phyloP scores from a whole-genome alignment of 1,140 invertebrate genomes.

The Aphaenogaster ashmeadi region DNA sequence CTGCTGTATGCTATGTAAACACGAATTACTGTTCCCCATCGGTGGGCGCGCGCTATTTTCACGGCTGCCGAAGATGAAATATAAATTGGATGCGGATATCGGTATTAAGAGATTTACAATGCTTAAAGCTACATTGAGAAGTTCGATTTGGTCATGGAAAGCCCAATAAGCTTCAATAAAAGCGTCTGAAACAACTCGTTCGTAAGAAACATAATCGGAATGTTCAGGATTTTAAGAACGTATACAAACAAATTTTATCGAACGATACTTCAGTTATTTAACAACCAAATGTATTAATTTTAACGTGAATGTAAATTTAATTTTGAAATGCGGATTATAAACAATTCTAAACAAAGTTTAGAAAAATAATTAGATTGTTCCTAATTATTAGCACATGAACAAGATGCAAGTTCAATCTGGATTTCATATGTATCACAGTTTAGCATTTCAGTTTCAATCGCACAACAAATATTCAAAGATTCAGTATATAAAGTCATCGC shows the following conservation, averaged over 20 bases:
- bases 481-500: slow-evolving; percentile 16
- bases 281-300: neutral
- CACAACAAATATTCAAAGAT: slow-evolving; percentile 6
- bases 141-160: slow-evolving; percentile 2
- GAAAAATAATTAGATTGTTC: neutral
- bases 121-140: slow-evolving; percentile 52
- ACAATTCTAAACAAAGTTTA: neutral
- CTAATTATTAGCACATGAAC: neutral
- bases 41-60: slow-evolving; percentile 46
- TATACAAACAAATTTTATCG: neutral
- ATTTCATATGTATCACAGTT: neutral
- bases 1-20: slow-evolving; percentile 63
- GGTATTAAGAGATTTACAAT: slow-evolving; percentile 61
- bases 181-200: slow-evolving; percentile 25
- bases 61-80: slow-evolving; percentile 54
- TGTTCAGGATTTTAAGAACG: neutral
- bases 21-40: slow-evolving; percentile 56
- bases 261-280: neutral
- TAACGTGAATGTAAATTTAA: neutral
- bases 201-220: slow-evolving; percentile 22
- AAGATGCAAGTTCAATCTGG: neutral
- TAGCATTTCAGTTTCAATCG: slow-evolving; percentile 7
- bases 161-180: slow-evolving; percentile 12
- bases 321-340: neutral
- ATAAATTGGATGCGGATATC: slow-evolving; percentile 59